Percentiles rank a stretch among this genome's conserved stretches.
phyloP scores from a whole-genome alignment of 2,888 invertebrate species.

The Gymnoscelis rufifasciata region DNA sequence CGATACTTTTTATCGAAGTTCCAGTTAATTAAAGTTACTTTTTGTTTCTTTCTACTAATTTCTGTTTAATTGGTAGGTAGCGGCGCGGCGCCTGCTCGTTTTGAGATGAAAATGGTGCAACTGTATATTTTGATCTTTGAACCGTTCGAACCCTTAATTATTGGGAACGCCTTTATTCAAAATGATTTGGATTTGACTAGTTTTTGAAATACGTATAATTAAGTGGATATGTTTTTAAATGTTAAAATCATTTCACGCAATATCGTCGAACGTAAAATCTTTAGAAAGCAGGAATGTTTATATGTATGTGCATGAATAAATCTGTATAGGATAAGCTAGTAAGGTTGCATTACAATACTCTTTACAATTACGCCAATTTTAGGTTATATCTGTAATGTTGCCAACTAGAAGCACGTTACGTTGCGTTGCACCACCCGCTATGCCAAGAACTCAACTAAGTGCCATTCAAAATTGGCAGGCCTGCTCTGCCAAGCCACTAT shows the following conservation, averaged over 20 bases:
- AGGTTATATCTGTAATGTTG: slow-evolving; percentile 50
- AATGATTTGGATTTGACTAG: too few relatives aligned
- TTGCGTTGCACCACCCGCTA: slow-evolving; percentile 41
- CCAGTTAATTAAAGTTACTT: slow-evolving; percentile 60
- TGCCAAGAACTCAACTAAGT: slow-evolving; percentile 48
- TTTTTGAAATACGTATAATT: too few relatives aligned
- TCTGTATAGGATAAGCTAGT: too few relatives aligned
- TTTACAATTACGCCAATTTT: slow-evolving; percentile 32
- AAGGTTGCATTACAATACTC: too few relatives aligned
- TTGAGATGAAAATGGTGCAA: slow-evolving; percentile 3
- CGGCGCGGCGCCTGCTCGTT: slow-evolving; percentile 26
- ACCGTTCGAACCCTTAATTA: slow-evolving; percentile 4
- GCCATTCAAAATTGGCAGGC: slow-evolving; percentile 47
- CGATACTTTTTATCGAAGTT: slow-evolving; percentile 51
- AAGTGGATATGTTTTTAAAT: too few relatives aligned
- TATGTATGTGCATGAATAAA: too few relatives aligned
- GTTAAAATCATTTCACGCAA: too few relatives aligned
- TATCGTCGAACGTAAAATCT: too few relatives aligned
- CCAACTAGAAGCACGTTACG: slow-evolving; percentile 48
- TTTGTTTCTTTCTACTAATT: slow-evolving; percentile 46
- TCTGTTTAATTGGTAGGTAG: slow-evolving; percentile 49
- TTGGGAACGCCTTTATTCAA: neutral
- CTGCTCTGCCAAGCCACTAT: slow-evolving; percentile 36
- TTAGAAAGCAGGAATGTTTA: too few relatives aligned
- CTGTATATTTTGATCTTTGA: slow-evolving; percentile 1